phyloP scores from a whole-genome alignment of 2,797 vertebrate genomes.

The Myiotriccus ornatus region DNA sequence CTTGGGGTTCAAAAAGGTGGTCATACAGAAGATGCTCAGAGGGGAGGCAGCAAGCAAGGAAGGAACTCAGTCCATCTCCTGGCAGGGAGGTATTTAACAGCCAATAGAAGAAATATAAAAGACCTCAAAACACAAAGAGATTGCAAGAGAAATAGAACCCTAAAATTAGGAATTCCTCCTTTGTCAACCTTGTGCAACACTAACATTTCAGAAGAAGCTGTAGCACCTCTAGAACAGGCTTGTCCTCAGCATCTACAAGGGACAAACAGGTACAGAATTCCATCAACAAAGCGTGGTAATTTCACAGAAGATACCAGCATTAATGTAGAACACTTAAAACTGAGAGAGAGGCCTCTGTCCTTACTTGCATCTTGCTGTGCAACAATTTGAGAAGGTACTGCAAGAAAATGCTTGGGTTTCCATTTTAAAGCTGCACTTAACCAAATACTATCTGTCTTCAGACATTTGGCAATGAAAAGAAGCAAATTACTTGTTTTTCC shows the following conservation, averaged over 20 bases:
- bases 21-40: neutral
- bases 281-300: neutral
- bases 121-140: neutral
- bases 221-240: neutral
- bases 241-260: rapidly evolving
- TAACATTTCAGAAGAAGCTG: neutral
- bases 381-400: conserved; percentile 46
- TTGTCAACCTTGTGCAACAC: neutral
- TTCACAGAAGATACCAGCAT: neutral
- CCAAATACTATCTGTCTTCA: conserved; percentile 47
- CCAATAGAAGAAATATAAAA: neutral
- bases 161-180: neutral
- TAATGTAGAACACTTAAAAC: conserved; percentile 29
- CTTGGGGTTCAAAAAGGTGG: neutral
- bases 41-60: neutral
- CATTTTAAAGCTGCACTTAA: conserved; percentile 61
- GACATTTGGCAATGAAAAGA: neutral
- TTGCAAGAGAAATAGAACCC: neutral
- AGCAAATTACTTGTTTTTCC: neutral
- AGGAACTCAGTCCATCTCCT: neutral
- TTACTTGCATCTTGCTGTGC: conserved; percentile 36
- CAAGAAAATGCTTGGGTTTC: conserved; percentile 69
- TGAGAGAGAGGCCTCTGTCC: conserved; percentile 25
- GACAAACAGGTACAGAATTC: neutral
- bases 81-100: neutral